Conservation (phyloP, 2,113 vertebrate species). For the Sphaerodactylus townsendi region DNA sequence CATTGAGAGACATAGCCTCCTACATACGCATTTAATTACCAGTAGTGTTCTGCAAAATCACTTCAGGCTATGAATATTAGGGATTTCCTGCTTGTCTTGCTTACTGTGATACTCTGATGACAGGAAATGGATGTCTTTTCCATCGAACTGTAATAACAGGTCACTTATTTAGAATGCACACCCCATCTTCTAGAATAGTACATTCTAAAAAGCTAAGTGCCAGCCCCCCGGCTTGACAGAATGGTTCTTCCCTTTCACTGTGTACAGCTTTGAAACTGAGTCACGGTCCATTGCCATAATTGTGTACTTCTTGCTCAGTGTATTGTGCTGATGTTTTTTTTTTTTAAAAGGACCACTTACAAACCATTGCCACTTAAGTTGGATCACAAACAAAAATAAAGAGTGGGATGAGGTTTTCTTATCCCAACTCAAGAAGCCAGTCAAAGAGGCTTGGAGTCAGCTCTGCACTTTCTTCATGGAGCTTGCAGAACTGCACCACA, state of each 20-base stretch:
- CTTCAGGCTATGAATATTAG: background rate
- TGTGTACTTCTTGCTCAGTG: constrained; percentile 51
- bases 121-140: constrained; percentile 15
- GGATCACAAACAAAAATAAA: constrained; percentile 18
- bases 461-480: constrained; percentile 74
- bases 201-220: constrained; percentile 1
- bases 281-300: constrained; percentile 26
- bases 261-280: background rate
- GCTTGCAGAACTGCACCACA: constrained; percentile 88
- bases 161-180: constrained; percentile 12
- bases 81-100: background rate
- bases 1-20: background rate
- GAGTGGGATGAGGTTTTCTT: constrained; percentile 30
- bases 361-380: constrained; percentile 61
- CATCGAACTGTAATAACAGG: constrained; percentile 6
- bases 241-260: background rate
- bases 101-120: constrained; percentile 17
- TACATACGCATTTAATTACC: background rate
- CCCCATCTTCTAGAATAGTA: constrained; percentile 12
- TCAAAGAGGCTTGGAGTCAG: constrained; percentile 86
- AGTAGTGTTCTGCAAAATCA: constrained; percentile 11
- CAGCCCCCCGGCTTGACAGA: background rate
- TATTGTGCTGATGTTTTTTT: constrained; percentile 39
- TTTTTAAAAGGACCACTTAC: constrained; percentile 43
- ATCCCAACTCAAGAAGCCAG: constrained; percentile 90